Evolutionary conservation across 2,888 invertebrate species (phyloP), one percentile per base, ranked within the genome.

Genomic region (Meiosimyza decipiens): DNA sequence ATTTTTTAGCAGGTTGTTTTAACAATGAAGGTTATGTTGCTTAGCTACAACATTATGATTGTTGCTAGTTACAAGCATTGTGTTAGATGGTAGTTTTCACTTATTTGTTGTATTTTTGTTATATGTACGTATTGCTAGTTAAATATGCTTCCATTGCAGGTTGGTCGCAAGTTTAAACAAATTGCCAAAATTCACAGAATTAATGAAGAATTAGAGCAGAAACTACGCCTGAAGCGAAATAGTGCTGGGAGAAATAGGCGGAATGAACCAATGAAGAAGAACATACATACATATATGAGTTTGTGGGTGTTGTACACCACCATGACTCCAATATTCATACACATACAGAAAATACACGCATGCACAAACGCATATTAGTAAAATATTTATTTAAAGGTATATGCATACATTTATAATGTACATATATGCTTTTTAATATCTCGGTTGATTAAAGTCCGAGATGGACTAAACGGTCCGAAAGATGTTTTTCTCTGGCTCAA

Each of bases 31-130:
- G 63, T 9, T 63, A 28, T 6, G 64, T 64, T 64, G 64, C 51
- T 47, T 28, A 64, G 64, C 64, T 64, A 49, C 64, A 64, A 51
- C 50, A 51, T 64, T 33, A 40, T 60, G 28, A 40, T 60, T 28
- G 60, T 60, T 57, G 13, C 22, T 57, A 28, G 57, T 57, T 57
- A 15, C 28, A 18, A 57, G 18, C 57, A 57, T 57, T 22, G 57
- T 22, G 57, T 28, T 28, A 57, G 22, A 28, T 57, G 15, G 40
- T 40, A 9, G 40, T 40, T 40, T 40, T 40, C 40, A 40, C 40
- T 40, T 40, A 40, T 40, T 40, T 28, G 28, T 28, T 4, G 28
- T 28, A 28, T 40, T 62, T 47, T 62, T 62, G 62, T 62, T 62
- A n/a, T 40, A 9, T 7, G 40, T 40, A 40, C 6, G 40, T 40